phyloP scores from a whole-genome alignment of 2,797 vertebrate genomes.

The Heliangelus exortis region DNA sequence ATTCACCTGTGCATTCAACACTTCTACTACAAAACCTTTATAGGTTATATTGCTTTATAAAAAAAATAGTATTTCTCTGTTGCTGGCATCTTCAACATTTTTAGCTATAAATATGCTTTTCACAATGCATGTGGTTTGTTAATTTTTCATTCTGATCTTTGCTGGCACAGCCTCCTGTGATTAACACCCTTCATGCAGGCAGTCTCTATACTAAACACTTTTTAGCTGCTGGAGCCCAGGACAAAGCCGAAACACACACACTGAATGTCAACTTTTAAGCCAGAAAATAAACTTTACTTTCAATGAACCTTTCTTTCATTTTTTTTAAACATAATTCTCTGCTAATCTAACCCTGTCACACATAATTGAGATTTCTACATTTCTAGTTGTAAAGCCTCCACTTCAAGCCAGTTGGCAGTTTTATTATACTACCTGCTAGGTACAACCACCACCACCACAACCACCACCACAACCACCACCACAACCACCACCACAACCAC shows the following conservation, averaged over 20 bases:
- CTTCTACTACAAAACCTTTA: background rate
- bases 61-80: background rate
- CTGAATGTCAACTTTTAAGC: background rate
- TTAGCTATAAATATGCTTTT: background rate
- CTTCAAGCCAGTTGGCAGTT: conserved; percentile 21
- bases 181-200: background rate
- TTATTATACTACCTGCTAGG: conserved; percentile 24
- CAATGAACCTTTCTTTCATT: background rate
- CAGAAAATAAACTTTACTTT: background rate
- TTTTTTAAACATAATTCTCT: background rate
- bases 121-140: background rate
- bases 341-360: conserved; percentile 10
- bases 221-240: background rate
- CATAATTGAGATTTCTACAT: background rate
- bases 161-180: background rate
- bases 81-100: background rate
- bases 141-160: background rate
- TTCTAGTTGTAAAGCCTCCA: conserved; percentile 8
- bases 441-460: no score
- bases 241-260: background rate
- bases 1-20: background rate
- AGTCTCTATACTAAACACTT: background rate
- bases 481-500: no score
- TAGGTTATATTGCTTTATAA: background rate
- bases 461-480: no score